These are phyloP conservation scores for Orthonyx spaldingii DNA, from an alignment of 2,113 vertebrate species.

Conservation along the genomic window DNA sequence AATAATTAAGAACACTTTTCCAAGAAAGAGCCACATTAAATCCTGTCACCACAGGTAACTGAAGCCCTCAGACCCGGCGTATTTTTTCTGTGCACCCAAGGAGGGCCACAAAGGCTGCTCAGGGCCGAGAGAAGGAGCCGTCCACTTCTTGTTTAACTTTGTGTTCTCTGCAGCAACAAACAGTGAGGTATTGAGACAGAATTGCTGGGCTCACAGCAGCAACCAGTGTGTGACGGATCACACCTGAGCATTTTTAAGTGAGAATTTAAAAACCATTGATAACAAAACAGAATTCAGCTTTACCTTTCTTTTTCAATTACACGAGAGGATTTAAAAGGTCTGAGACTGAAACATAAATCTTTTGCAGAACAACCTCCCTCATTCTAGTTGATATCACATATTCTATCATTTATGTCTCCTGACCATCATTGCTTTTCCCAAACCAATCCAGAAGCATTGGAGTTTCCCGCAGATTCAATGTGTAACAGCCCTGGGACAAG, in stretches of 20 bases:
- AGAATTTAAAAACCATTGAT: background rate
- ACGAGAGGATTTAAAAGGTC: background rate
- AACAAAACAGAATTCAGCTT: background rate
- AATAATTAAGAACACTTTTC: background rate
- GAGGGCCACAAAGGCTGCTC: background rate
- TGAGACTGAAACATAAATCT: background rate
- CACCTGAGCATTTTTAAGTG: fast-evolving
- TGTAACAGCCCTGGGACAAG: background rate
- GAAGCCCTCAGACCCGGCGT: background rate
- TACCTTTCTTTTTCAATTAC: background rate
- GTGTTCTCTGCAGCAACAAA: background rate
- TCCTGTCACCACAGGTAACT: background rate
- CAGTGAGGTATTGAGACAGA: background rate
- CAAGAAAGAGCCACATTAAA: background rate
- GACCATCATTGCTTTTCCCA: background rate
- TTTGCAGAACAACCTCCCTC: background rate
- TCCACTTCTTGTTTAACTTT: background rate
- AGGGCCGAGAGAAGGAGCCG: background rate
- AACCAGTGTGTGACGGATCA: fast-evolving
- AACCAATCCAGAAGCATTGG: background rate
- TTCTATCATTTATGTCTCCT: background rate
- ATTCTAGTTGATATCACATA: background rate
- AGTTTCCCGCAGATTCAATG: background rate
- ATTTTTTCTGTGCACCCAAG: background rate
- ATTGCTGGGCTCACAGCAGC: background rate